Evolutionary conservation across 2,888 invertebrate species (phyloP), one percentile per base, ranked within the genome.

Genomic region (Holacanthella duospinosa): DNA sequence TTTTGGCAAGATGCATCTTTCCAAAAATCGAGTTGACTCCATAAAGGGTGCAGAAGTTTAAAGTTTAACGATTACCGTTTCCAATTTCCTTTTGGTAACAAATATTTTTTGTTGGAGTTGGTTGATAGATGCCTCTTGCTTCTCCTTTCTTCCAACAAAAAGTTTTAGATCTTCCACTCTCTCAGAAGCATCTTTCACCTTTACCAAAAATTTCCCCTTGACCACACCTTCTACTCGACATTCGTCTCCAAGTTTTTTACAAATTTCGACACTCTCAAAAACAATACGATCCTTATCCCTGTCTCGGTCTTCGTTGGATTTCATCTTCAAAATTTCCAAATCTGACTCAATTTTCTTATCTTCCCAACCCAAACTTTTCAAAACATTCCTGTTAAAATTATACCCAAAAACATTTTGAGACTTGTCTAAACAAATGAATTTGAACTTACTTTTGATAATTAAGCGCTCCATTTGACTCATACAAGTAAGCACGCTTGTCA

Each of bases 121-220:
- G 68, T 59, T 26, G 69, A 62, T 43, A 81, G 77, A n/a, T 60
- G 75, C 77, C 60, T 83, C 74, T 63, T 83, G 83, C 48, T 79
- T 79, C 63, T 80, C 80, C 16, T 83, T 71, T 29, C 77, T 74
- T 65, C 78, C 75, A 61, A 76, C 75, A 60, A 76, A 77, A 55
- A 77, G 75, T 63, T 79, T 80, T 78, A 66, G 77, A 59, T 74
- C 76, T 77, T 71, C 64, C 57, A 72, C 64, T 24, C 67, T 63
- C 54, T 60, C 63, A 55, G 65, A 44, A 68, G 74, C 72, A 66
- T 79, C 79, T 76, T 79, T 60, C 16, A 72, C 43, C 60, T 68
- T 66, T 60, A 67, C 62, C 68, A 71, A 63, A 2, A 69, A n/a
- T n/a, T n/a, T n/a, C n/a, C n/a, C n/a, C n/a, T n/a, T 63, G 55